Conservation (phyloP, 1,140 invertebrate species). For the Chionoecetes opilio region DNA sequence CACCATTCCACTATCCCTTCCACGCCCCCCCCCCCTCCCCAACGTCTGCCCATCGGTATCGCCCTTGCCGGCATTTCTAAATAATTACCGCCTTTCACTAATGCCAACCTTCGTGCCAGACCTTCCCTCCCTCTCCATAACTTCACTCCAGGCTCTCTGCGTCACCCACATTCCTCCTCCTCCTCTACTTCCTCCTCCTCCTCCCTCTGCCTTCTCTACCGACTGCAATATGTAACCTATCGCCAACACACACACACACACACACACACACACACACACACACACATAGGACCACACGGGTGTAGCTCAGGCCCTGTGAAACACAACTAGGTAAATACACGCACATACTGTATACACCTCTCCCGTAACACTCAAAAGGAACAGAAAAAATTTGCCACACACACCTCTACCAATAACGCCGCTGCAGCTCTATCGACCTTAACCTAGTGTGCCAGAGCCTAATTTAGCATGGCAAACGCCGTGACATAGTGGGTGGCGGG, state of each 20-base stretch:
- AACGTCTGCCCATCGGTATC: not conserved
- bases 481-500: constrained; percentile 8
- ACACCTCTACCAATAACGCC: not conserved
- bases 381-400: constrained; percentile 22
- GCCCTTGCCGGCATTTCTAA: not conserved
- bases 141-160: not conserved
- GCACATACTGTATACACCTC: not conserved
- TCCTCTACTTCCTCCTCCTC: not conserved
- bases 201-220: not conserved
- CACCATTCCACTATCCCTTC: not conserved
- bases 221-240: too few relatives aligned
- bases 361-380: not conserved
- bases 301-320: too few relatives aligned
- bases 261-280: constrained; percentile 43
- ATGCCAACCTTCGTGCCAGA: not conserved
- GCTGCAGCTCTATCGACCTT: not conserved
- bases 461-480: constrained; percentile 8
- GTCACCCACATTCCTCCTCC: not conserved
- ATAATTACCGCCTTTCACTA: constrained; percentile 29
- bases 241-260: constrained; percentile 44
- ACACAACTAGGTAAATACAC: too few relatives aligned
- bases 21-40: not conserved
- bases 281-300: not conserved
- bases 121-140: not conserved
- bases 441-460: constrained; percentile 6